Percentiles rank a stretch among this genome's conserved stretches.
Conservation (phyloP, 2,888 invertebrate genomes). For the Caenorhabditis sinica region DNA sequence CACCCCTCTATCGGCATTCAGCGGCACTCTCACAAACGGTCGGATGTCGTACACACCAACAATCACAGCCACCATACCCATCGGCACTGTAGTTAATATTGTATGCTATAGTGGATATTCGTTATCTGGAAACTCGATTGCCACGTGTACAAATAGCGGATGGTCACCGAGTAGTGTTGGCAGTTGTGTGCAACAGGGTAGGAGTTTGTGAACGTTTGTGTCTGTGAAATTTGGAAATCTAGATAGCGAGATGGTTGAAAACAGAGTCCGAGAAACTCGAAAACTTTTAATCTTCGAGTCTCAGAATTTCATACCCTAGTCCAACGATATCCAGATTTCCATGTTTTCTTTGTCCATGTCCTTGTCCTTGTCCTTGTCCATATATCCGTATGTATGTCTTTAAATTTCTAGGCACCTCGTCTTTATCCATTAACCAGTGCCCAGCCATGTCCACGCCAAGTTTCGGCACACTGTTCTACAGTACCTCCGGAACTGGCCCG, state of each 20-base stretch:
- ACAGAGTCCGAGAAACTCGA: background rate
- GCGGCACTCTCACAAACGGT: slow-evolving; percentile 65
- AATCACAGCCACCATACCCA: slow-evolving; percentile 51
- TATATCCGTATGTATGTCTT: too few species aligned
- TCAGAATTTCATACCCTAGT: too few species aligned
- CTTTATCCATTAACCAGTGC: slow-evolving; percentile 48
- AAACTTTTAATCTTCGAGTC: too few species aligned
- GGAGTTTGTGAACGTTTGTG: background rate
- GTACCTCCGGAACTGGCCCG: slow-evolving; percentile 28
- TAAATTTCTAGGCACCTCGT: slow-evolving; percentile 28
- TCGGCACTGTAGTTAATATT: slow-evolving; percentile 72
- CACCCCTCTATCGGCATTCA: slow-evolving; percentile 60
- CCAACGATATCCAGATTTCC: too few species aligned
- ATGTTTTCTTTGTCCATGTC: background rate
- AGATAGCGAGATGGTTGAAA: too few species aligned
- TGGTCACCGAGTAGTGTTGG: slow-evolving; percentile 70
- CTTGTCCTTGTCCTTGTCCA: background rate
- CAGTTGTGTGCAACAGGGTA: slow-evolving; percentile 61
- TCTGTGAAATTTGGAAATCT: background rate
- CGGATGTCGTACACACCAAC: slow-evolving; percentile 65
- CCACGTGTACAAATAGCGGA: slow-evolving; percentile 67
- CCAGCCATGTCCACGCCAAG: slow-evolving; percentile 29
- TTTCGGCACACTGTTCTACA: slow-evolving; percentile 40
- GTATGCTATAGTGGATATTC: slow-evolving; percentile 70
- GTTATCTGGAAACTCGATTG: slow-evolving; percentile 52